These are phyloP conservation scores for Musca domestica DNA, from an alignment of 1,140 invertebrate genomes.

Conservation along the genomic window DNA sequence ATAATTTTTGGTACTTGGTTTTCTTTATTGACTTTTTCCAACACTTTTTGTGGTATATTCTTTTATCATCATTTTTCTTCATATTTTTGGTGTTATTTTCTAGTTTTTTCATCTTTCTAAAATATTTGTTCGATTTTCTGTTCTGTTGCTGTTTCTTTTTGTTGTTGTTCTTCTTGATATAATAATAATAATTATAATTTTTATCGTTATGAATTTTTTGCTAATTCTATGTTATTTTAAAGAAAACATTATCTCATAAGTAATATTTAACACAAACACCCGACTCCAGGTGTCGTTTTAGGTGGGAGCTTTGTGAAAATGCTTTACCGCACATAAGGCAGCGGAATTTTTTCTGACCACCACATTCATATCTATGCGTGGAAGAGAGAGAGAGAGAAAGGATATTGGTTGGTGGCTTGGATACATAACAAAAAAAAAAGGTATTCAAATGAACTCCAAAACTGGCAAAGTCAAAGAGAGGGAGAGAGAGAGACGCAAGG, in stretches of 20 bases:
- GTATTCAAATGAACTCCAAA: too few relatives aligned
- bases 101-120: background rate
- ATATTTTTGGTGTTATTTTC: background rate
- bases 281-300: constrained; percentile 54
- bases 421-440: too few relatives aligned
- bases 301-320: constrained; percentile 55
- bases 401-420: background rate
- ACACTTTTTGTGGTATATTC: background rate
- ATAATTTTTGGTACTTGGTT: constrained; percentile 21
- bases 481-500: too few relatives aligned
- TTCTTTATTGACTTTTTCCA: constrained; percentile 8
- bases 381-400: background rate
- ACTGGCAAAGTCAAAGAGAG: too few relatives aligned
- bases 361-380: constrained; percentile 54
- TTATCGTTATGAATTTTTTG: constrained; percentile 21
- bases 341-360: constrained; percentile 56
- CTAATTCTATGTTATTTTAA: constrained; percentile 53
- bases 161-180: background rate
- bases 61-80: background rate
- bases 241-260: constrained; percentile 56
- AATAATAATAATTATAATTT: constrained; percentile 10
- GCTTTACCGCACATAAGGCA: constrained; percentile 56
- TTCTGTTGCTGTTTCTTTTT: constrained; percentile 2
- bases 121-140: background rate
- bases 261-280: constrained; percentile 56